phyloP scores from a whole-genome alignment of 1,140 invertebrate genomes.

The Drosophila neocordata region DNA sequence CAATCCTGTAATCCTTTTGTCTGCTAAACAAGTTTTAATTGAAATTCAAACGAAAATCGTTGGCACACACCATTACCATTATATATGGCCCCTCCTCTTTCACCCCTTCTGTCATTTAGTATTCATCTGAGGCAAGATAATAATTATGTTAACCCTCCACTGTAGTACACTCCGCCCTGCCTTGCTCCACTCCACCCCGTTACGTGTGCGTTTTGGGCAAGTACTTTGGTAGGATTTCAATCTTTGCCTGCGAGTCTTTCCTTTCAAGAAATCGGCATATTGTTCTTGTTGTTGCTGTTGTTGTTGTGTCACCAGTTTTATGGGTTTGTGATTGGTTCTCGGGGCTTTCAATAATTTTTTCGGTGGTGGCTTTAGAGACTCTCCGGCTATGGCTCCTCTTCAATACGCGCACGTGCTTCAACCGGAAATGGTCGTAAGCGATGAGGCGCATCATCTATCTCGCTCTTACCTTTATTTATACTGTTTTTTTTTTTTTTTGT shows the following conservation, averaged over 20 bases:
- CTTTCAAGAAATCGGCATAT: background rate
- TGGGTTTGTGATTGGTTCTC: slow-evolving; percentile 69
- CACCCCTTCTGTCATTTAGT: slow-evolving; percentile 30
- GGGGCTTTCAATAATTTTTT: slow-evolving; percentile 35
- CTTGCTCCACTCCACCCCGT: background rate
- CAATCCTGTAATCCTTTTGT: slow-evolving; percentile 61
- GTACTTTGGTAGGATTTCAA: slow-evolving; percentile 48
- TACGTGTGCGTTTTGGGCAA: slow-evolving; percentile 75
- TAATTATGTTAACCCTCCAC: slow-evolving; percentile 74
- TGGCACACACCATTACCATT: slow-evolving; percentile 65
- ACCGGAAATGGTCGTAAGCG: slow-evolving; percentile 79
- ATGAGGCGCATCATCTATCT: slow-evolving; percentile 66
- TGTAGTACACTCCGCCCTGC: background rate
- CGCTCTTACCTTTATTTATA: slow-evolving; percentile 27
- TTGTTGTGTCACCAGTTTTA: slow-evolving; percentile 55
- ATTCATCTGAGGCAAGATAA: slow-evolving; percentile 62
- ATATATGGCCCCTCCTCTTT: background rate
- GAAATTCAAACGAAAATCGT: slow-evolving; percentile 69
- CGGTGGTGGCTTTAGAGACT: slow-evolving; percentile 57
- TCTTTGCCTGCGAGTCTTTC: background rate
- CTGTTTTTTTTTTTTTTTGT: background rate
- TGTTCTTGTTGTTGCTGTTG: slow-evolving; percentile 7
- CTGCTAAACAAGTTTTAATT: slow-evolving; percentile 71
- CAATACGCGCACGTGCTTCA: slow-evolving; percentile 75
- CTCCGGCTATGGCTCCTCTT: slow-evolving; percentile 57